phyloP scores from a whole-genome alignment of 2,797 vertebrate genomes.

The Leptatherina wallacei region DNA sequence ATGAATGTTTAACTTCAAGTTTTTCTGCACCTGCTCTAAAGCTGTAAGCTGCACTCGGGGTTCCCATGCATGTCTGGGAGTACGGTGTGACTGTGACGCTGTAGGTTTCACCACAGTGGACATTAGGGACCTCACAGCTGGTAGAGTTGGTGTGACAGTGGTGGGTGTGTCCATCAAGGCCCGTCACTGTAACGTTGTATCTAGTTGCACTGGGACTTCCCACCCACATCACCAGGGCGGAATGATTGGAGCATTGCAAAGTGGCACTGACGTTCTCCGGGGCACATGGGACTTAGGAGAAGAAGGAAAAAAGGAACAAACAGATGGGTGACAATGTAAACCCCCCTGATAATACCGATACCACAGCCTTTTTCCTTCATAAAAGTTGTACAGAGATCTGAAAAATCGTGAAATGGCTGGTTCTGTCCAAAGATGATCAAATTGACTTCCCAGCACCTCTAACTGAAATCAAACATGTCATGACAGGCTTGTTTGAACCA shows the following conservation, averaged over 20 bases:
- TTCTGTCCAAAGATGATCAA: not conserved
- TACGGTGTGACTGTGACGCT: conserved; percentile 69
- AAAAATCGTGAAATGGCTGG: not conserved
- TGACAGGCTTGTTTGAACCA: not conserved
- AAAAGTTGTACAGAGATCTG: not conserved
- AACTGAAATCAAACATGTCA: not conserved
- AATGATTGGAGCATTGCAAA: conserved; percentile 69
- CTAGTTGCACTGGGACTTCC: conserved; percentile 56
- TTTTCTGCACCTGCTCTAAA: conserved; percentile 73
- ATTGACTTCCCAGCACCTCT: not conserved
- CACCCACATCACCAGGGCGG: conserved; percentile 76
- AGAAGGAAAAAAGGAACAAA: not conserved
- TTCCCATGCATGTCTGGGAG: conserved; percentile 71
- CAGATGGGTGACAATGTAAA: not conserved
- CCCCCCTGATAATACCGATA: not conserved
- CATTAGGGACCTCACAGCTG: conserved; percentile 65
- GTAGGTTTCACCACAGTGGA: conserved; percentile 81
- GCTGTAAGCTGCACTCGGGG: conserved; percentile 43
- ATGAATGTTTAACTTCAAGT: not conserved
- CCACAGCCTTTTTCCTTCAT: not conserved
- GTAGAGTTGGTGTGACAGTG: conserved; percentile 61
- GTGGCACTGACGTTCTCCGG: conserved; percentile 71
- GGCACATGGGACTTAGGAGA: conserved; percentile 74
- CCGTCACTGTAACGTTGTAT: conserved; percentile 70
- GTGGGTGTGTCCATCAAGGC: conserved; percentile 49